Percentiles rank a stretch among this genome's conserved stretches.
phyloP scores from a whole-genome alignment of 2,113 vertebrate genomes.

The Toxotes jaculatrix region DNA sequence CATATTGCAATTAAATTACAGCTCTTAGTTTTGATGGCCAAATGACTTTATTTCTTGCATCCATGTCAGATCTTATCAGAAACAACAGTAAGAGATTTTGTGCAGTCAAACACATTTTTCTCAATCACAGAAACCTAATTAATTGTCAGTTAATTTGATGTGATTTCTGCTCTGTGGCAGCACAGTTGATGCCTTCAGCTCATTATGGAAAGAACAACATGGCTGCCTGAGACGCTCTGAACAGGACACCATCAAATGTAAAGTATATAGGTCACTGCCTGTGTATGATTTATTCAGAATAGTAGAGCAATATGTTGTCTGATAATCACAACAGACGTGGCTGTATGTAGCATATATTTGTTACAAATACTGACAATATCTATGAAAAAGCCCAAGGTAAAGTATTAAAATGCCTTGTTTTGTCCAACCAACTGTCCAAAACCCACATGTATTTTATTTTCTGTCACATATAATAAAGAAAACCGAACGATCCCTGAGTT shows the following conservation, averaged over 20 bases:
- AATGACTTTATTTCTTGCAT: background rate
- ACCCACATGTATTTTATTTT: no score
- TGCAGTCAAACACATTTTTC: background rate
- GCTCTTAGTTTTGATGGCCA: background rate
- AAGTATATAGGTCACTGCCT: constrained; percentile 43
- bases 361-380: no score
- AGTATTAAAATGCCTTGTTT: background rate
- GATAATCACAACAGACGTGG: constrained; percentile 16
- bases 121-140: background rate
- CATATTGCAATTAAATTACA: background rate
- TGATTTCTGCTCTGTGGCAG: constrained; percentile 23
- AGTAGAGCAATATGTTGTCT: background rate
- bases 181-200: constrained; percentile 42
- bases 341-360: background rate
- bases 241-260: constrained; percentile 39
- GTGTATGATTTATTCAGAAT: constrained; percentile 2
- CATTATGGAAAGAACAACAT: constrained; percentile 23
- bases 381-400: no score
- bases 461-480: no score
- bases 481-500: no score
- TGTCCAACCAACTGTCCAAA: background rate
- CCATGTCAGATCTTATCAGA: background rate
- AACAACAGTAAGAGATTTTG: background rate
- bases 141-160: constrained; percentile 24
- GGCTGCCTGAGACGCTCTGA: constrained; percentile 32